phyloP scores from a whole-genome alignment of 2,797 vertebrate genomes.

The Acrossocheilus wenchowensis region DNA sequence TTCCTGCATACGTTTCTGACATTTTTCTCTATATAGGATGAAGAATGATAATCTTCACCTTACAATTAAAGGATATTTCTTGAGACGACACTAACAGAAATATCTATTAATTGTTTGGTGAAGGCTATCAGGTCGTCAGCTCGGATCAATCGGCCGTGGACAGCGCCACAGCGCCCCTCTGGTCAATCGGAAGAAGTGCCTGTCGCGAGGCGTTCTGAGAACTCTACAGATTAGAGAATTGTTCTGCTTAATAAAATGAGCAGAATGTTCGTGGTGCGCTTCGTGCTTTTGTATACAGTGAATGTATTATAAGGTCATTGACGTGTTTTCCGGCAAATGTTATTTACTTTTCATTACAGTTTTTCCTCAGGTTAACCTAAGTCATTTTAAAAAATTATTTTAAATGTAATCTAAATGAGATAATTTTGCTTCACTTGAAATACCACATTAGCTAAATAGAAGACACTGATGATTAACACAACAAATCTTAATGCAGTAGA shows the following conservation, averaged over 20 bases:
- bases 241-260: slow-evolving; percentile 2
- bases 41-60: slow-evolving; percentile 72
- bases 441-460: neutral
- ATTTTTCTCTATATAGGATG: neutral
- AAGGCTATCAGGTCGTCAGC: slow-evolving; percentile 71
- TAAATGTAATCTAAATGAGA: neutral
- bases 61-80: slow-evolving; percentile 90
- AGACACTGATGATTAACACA: neutral
- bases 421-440: neutral
- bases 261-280: neutral
- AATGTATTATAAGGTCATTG: neutral
- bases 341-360: neutral
- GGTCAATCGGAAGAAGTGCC: neutral
- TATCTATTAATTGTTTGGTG: slow-evolving; percentile 85
- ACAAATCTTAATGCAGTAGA: neutral
- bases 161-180: slow-evolving; percentile 60
- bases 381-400: neutral
- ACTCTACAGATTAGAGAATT: neutral
- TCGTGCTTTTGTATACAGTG: neutral
- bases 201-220: slow-evolving; percentile 1
- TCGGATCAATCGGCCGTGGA: slow-evolving; percentile 72
- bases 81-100: slow-evolving; percentile 75
- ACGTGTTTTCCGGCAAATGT: neutral
- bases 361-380: neutral
- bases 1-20: neutral